phyloP scores from a whole-genome alignment of 2,888 invertebrate species.

The Vanessa cardui region DNA sequence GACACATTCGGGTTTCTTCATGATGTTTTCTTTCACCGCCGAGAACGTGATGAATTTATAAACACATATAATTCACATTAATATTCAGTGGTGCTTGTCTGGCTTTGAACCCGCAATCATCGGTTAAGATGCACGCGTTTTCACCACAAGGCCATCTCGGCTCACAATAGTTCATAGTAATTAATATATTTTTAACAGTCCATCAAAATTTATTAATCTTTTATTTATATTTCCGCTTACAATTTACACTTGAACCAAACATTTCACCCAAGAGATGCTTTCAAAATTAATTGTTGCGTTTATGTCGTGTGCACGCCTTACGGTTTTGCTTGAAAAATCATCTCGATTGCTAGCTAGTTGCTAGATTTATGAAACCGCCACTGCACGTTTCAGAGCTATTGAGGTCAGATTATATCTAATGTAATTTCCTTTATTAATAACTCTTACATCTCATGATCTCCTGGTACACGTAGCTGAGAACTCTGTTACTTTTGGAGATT shows the following conservation, averaged over 20 bases:
- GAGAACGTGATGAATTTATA: no score
- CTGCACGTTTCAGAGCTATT: slow-evolving; percentile 23
- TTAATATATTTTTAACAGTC: background rate
- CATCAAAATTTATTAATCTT: background rate
- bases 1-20: no score
- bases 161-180: no score
- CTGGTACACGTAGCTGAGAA: background rate
- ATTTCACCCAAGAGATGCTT: slow-evolving; percentile 54
- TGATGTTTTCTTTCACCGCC: no score
- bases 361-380: slow-evolving; percentile 53
- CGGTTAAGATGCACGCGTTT: no score
- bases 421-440: slow-evolving; percentile 16
- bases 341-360: slow-evolving; percentile 59
- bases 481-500: no score
- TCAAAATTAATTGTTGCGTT: slow-evolving; percentile 76
- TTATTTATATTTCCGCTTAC: slow-evolving; percentile 3
- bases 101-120: no score
- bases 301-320: slow-evolving; percentile 69
- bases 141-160: no score
- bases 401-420: slow-evolving; percentile 15
- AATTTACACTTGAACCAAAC: slow-evolving; percentile 31
- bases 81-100: no score
- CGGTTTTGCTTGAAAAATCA: slow-evolving; percentile 75
- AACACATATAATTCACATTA: no score
- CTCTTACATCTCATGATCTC: slow-evolving; percentile 1